Conservation (phyloP, 1,140 invertebrate species). For the Asobara japonica region DNA sequence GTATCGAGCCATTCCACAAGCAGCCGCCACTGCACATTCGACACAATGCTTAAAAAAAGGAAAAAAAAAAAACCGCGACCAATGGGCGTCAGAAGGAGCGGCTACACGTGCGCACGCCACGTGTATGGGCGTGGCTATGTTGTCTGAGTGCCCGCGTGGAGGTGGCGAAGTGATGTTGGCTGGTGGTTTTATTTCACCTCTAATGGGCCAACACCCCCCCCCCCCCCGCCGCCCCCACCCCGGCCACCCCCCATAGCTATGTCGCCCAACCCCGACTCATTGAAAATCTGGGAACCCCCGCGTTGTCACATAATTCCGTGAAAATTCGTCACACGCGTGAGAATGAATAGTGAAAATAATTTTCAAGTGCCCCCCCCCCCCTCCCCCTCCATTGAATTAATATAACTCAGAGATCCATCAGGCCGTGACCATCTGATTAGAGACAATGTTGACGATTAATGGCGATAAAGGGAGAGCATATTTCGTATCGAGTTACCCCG, state of each 20-base stretch:
- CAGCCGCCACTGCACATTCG: background rate
- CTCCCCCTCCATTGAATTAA: background rate
- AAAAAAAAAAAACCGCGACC: background rate
- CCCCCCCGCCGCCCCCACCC: background rate
- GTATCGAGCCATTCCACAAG: background rate
- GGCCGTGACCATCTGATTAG: conserved; percentile 28
- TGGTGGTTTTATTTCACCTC: conserved; percentile 7
- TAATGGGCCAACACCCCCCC: background rate
- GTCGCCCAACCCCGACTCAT: background rate
- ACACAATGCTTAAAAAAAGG: background rate
- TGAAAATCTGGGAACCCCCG: background rate
- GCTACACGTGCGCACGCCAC: conserved; percentile 54
- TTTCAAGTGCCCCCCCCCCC: too few relatives aligned
- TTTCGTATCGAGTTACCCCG: background rate
- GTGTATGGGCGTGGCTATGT: conserved; percentile 58
- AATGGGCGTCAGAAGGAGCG: conserved; percentile 25
- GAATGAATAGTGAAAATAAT: conserved; percentile 6
- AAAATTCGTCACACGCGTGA: conserved; percentile 20
- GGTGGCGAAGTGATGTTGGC: conserved; percentile 10
- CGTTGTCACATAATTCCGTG: background rate
- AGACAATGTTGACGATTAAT: background rate
- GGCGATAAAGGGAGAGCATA: background rate
- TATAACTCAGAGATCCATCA: background rate
- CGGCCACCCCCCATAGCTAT: too few relatives aligned
- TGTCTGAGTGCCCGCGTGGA: background rate